Evolutionary conservation across 2,888 invertebrate species (phyloP).

Genomic region (Chymomyza caudatula): DNA sequence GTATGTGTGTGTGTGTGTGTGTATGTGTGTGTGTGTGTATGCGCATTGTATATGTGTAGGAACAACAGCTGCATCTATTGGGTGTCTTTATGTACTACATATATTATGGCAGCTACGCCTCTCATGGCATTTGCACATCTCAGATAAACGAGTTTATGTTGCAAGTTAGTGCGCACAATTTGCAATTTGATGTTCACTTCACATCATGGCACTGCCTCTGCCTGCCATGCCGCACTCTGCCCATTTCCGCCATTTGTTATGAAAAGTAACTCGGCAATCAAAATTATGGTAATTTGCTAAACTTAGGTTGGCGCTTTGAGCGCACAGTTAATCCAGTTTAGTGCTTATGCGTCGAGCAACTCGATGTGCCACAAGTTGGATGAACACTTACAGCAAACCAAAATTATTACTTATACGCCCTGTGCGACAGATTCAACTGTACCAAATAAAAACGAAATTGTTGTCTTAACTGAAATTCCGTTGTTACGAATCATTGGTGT

Average conservation of each 20-base stretch:
- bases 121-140: constrained; percentile 10
- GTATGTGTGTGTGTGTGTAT: constrained; percentile 12
- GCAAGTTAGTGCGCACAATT: constrained; percentile 56
- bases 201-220: constrained; percentile 3
- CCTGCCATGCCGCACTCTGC: not conserved
- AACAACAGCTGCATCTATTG: not conserved
- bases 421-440: too few relatives aligned
- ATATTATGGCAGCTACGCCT: not conserved
- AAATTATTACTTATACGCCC: constrained; percentile 32
- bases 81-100: not conserved
- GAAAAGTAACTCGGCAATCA: constrained; percentile 43
- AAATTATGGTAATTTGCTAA: constrained; percentile 42
- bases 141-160: constrained; percentile 52
- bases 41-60: not conserved
- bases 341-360: not conserved
- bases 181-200: constrained; percentile 38
- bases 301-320: constrained; percentile 26
- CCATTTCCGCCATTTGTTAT: not conserved
- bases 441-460: too few relatives aligned
- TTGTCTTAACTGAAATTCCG: too few relatives aligned
- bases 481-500: too few relatives aligned
- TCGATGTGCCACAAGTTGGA: not conserved
- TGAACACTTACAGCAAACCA: too few relatives aligned
- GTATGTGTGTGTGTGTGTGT: constrained; percentile 21
- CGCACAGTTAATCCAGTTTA: not conserved